Evolutionary conservation across 2,888 invertebrate species (phyloP).

Genomic region (Apeira syringaria): DNA sequence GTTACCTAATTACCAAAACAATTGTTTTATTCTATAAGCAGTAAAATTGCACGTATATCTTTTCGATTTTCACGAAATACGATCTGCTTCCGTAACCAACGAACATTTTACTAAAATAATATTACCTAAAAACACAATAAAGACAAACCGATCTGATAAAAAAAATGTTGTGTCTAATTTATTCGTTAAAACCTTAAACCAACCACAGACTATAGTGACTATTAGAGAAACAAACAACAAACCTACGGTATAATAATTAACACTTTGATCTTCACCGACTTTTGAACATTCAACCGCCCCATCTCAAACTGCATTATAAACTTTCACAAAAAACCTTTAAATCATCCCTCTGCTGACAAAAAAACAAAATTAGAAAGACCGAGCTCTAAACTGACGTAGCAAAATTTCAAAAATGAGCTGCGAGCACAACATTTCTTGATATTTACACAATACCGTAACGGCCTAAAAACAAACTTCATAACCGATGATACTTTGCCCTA

Average conservation of each 20-base stretch:
- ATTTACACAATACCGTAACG: slow-evolving; percentile 71
- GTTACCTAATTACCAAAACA: too few species aligned
- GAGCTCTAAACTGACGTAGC: slow-evolving; percentile 71
- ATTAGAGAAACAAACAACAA: slow-evolving; percentile 82
- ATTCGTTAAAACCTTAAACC: slow-evolving; percentile 63
- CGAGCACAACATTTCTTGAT: slow-evolving; percentile 50
- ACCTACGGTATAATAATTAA: slow-evolving; percentile 79
- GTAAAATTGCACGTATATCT: too few species aligned
- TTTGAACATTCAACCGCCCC: slow-evolving; percentile 29
- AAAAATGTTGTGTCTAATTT: slow-evolving; percentile 62
- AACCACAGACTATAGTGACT: slow-evolving; percentile 64
- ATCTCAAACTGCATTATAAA: slow-evolving; percentile 46
- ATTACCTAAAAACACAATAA: too few species aligned
- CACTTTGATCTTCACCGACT: slow-evolving; percentile 66
- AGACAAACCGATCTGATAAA: slow-evolving; percentile 43
- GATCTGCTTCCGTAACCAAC: too few species aligned
- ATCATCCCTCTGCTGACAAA: slow-evolving; percentile 51
- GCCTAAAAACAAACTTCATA: slow-evolving; percentile 74
- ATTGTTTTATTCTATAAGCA: too few species aligned
- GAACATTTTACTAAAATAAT: too few species aligned
- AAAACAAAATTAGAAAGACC: slow-evolving; percentile 64
- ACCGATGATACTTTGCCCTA: slow-evolving; percentile 59
- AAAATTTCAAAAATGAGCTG: slow-evolving; percentile 53
- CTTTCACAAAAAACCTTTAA: slow-evolving; percentile 50
- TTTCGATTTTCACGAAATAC: too few species aligned